Conservation (phyloP, 2,888 invertebrate species). For the Aelia acuminata region DNA sequence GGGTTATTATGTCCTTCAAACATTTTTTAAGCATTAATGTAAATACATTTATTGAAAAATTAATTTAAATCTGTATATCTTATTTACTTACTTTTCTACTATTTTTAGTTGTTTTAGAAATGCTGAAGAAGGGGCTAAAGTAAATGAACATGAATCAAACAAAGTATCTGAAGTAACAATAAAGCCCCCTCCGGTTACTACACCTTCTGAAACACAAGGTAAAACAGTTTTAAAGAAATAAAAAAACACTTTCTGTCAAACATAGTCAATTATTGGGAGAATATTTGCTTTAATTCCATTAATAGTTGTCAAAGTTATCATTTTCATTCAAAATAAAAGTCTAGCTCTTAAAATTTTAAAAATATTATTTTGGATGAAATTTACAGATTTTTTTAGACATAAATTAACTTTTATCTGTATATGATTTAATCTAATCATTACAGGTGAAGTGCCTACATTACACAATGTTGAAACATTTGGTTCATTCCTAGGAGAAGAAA, state of each 20-base stretch:
- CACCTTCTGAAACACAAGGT: constrained; percentile 62
- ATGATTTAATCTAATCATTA: constrained; percentile 48
- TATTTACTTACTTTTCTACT: background rate
- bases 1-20: too few relatives aligned
- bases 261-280: background rate
- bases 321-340: too few relatives aligned
- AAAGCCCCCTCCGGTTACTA: constrained; percentile 61
- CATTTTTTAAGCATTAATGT: too few relatives aligned
- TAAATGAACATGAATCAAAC: constrained; percentile 59
- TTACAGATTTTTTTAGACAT: too few relatives aligned
- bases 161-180: constrained; percentile 60
- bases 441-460: constrained; percentile 69
- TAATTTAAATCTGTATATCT: background rate
- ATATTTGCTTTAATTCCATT: background rate
- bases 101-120: constrained; percentile 61
- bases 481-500: constrained; percentile 84
- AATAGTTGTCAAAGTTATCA: background rate
- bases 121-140: constrained; percentile 60
- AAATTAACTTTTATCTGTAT: background rate
- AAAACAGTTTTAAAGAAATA: constrained; percentile 8
- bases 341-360: too few relatives aligned
- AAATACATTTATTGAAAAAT: background rate
- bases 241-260: background rate
- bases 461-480: constrained; percentile 81
- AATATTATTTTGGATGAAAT: too few relatives aligned